Percentiles rank a stretch among this genome's conserved stretches.
Conservation (phyloP, 2,797 vertebrate genomes). For the Rhincodon typus region DNA sequence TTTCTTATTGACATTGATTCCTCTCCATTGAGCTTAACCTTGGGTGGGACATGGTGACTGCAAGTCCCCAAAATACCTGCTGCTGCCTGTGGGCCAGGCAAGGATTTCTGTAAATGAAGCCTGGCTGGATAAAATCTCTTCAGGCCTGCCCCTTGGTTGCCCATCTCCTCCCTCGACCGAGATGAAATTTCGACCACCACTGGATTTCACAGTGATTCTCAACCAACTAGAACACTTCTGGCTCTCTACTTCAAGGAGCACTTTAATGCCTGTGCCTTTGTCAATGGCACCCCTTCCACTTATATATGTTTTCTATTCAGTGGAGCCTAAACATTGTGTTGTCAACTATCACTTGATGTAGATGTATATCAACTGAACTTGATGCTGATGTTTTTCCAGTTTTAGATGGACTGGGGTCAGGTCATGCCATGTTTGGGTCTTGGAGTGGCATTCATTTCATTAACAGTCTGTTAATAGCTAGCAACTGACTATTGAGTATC, state of each 20-base stretch:
- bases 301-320: not conserved
- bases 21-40: not conserved
- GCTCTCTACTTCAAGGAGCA: not conserved
- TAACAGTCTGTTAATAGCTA: not conserved
- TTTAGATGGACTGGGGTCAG: not conserved
- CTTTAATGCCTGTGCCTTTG: not conserved
- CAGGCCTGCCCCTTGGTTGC: not conserved
- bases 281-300: not conserved
- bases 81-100: not conserved
- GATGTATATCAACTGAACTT: not conserved
- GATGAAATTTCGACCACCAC: not conserved
- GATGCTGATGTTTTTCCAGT: not conserved
- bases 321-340: not conserved
- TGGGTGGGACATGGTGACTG: not conserved
- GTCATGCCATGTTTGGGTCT: not conserved
- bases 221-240: not conserved
- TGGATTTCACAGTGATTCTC: not conserved
- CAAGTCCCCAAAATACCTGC: not conserved
- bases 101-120: not conserved
- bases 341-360: no score
- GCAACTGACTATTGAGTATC: not conserved
- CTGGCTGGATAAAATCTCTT: not conserved
- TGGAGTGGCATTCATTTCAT: not conserved
- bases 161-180: not conserved
- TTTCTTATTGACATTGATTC: not conserved